Evolutionary conservation across 2,113 vertebrate genomes (phyloP).

Genomic region (Tachuris rubrigastra): DNA sequence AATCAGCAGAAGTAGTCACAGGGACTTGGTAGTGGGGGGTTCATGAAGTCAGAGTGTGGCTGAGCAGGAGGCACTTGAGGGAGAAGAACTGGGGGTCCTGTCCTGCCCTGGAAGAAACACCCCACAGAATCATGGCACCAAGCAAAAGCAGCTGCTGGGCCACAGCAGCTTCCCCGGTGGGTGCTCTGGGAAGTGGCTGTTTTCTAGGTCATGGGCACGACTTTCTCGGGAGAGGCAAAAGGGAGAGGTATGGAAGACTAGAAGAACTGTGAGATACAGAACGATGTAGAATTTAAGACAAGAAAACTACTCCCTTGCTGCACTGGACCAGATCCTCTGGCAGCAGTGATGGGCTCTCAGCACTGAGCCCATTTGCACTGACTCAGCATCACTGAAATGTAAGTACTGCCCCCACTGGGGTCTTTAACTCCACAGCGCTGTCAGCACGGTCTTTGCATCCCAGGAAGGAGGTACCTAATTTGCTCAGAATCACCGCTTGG

Average conservation of each 20-base stretch:
- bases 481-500: not conserved
- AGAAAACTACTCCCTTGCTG: not conserved
- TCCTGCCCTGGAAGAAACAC: not conserved
- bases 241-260: not conserved
- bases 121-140: not conserved
- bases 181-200: not conserved
- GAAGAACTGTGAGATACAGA: not conserved
- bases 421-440: not conserved
- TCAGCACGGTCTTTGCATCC: not conserved
- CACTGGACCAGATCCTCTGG: not conserved
- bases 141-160: not conserved
- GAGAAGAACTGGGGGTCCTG: not conserved
- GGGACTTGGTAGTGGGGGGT: not conserved
- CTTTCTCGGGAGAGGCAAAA: not conserved
- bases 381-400: not conserved
- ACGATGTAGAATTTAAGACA: not conserved
- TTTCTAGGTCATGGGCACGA: not conserved
- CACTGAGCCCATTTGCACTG: not conserved
- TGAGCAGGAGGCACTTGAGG: not conserved
- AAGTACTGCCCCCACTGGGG: not conserved
- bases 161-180: not conserved
- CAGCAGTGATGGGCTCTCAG: not conserved
- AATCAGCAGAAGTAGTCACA: not conserved
- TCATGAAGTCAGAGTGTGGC: not conserved
- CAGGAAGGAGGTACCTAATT: conserved; percentile 13